These are phyloP conservation scores for Brachypteracias leptosomus DNA, from an alignment of 2,113 vertebrate genomes.

Conservation along the genomic window DNA sequence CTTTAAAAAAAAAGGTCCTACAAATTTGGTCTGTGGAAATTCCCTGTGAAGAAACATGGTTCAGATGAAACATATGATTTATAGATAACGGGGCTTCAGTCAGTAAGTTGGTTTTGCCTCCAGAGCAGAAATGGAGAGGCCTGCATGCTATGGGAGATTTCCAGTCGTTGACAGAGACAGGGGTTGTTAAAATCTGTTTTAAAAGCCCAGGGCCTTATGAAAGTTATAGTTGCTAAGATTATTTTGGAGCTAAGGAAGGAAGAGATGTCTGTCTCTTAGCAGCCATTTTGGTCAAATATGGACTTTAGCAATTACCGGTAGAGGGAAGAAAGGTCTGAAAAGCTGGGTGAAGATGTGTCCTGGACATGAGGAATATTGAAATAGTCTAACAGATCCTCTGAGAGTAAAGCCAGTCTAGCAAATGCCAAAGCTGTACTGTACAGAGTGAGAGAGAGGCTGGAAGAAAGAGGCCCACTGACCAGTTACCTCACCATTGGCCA, in stretches of 20 bases:
- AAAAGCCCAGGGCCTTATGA: neutral
- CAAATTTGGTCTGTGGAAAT: neutral
- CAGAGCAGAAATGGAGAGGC: neutral
- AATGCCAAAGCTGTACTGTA: neutral
- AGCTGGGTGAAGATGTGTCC: neutral
- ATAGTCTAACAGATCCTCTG: neutral
- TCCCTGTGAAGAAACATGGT: neutral
- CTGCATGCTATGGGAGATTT: neutral
- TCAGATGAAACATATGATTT: neutral
- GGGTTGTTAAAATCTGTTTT: neutral
- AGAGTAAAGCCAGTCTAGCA: neutral
- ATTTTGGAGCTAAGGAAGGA: neutral
- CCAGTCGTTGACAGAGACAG: neutral
- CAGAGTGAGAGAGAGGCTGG: neutral
- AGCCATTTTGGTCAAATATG: neutral
- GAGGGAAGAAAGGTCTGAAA: neutral
- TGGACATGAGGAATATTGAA: neutral
- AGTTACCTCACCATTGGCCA: accelerated
- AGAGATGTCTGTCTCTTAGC: neutral
- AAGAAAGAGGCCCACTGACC: neutral
- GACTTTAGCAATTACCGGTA: neutral
- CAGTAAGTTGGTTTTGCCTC: neutral
- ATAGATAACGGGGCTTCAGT: neutral
- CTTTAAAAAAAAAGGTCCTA: neutral
- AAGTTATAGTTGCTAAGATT: neutral